Conservation (phyloP, 2,113 vertebrate species). For the Xiphophorus maculatus region DNA sequence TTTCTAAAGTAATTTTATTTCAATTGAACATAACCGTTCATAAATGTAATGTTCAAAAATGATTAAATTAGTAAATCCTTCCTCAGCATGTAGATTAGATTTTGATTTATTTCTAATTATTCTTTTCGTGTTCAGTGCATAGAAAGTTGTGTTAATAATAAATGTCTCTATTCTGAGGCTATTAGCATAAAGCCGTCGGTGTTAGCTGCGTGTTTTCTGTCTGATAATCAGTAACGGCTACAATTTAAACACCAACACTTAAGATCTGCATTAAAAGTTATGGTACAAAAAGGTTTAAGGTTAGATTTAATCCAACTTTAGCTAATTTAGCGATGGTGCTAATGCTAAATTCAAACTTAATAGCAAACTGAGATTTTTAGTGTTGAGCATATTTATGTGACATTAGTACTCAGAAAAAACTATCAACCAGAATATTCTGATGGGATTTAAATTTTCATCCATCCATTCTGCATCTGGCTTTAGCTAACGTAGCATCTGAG, state of each 20-base stretch:
- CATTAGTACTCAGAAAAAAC: no score
- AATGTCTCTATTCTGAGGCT: background rate
- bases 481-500: no score
- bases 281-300: no score
- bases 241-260: background rate
- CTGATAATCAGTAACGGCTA: background rate
- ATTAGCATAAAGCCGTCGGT: background rate
- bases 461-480: no score
- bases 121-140: background rate
- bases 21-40: background rate
- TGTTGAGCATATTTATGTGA: no score
- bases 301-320: background rate
- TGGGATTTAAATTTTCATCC: no score
- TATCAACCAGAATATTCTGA: no score
- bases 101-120: background rate
- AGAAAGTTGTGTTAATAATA: background rate
- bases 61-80: background rate
- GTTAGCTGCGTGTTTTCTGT: no score
- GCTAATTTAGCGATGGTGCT: background rate
- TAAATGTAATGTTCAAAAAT: background rate
- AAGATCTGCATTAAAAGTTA: background rate
- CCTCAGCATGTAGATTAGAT: background rate
- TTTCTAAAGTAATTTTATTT: no score
- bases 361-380: background rate
- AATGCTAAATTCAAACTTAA: background rate